Conservation (phyloP, 2,888 invertebrate species). For the Parthenolecanium corni region DNA sequence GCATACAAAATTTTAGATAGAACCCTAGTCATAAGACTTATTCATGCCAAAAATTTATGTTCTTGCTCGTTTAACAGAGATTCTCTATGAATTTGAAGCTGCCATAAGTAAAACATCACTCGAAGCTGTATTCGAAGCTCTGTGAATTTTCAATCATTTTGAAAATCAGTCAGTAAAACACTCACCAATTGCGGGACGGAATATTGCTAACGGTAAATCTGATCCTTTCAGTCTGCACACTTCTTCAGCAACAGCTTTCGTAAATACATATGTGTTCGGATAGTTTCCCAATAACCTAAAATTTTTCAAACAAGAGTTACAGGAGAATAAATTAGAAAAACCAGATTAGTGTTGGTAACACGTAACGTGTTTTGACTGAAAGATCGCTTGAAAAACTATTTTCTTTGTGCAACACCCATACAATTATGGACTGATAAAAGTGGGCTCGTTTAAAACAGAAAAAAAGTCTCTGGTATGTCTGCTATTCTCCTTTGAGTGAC, state of each 20-base stretch:
- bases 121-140: neutral
- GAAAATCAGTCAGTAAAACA: neutral
- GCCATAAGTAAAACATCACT: neutral
- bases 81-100: neutral
- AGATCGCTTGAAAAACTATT: no score
- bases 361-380: no score
- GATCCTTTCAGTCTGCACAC: slow-evolving; percentile 53
- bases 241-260: slow-evolving; percentile 79
- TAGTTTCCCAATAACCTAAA: slow-evolving; percentile 46
- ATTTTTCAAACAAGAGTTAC: no score
- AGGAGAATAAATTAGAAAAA: neutral
- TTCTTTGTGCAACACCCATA: no score
- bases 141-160: neutral
- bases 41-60: no score
- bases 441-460: no score
- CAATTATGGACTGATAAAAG: no score
- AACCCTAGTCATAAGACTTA: no score
- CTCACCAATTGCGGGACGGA: slow-evolving; percentile 61
- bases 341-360: neutral
- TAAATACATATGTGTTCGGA: slow-evolving; percentile 85
- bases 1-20: no score
- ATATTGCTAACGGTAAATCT: slow-evolving; percentile 66
- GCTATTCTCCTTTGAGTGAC: no score
- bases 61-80: no score
- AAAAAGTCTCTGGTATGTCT: no score